Conservation (phyloP, 2,888 invertebrate genomes). For the Boloria euphrosyne region DNA sequence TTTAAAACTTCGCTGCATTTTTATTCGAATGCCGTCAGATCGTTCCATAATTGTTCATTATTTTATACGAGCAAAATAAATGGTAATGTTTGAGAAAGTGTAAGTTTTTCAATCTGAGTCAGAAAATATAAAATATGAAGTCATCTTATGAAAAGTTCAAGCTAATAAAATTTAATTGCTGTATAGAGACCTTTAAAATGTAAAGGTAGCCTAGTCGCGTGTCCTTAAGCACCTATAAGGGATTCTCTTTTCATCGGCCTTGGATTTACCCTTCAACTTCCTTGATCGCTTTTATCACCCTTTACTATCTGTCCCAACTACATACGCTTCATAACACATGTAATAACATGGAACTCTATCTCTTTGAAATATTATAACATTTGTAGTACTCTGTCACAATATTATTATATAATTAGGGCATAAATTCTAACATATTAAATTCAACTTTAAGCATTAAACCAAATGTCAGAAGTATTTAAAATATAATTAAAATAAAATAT, state of each 20-base stretch:
- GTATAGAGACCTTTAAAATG: slow-evolving; percentile 13
- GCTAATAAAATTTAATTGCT: slow-evolving; percentile 25
- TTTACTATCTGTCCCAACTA: slow-evolving; percentile 41
- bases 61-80: slow-evolving; percentile 26
- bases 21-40: slow-evolving; percentile 36
- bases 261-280: slow-evolving; percentile 45
- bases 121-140: background rate
- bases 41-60: slow-evolving; percentile 38
- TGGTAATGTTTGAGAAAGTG: slow-evolving; percentile 3
- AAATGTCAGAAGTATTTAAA: slow-evolving; percentile 8
- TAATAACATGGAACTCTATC: slow-evolving; percentile 26
- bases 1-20: slow-evolving; percentile 38
- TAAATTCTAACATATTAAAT: background rate
- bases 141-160: slow-evolving; percentile 3
- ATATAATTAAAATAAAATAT: background rate
- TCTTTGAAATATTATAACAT: slow-evolving; percentile 37
- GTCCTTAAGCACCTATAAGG: slow-evolving; percentile 41
- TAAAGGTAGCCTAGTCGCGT: slow-evolving; percentile 24
- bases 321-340: slow-evolving; percentile 32
- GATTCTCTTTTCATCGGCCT: slow-evolving; percentile 40
- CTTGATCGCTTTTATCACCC: slow-evolving; percentile 41
- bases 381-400: slow-evolving; percentile 6
- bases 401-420: background rate
- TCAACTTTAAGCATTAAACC: background rate
- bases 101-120: slow-evolving; percentile 9